Conservation (phyloP, 2,888 invertebrate species). For the Teinopalpus imperialis region DNA sequence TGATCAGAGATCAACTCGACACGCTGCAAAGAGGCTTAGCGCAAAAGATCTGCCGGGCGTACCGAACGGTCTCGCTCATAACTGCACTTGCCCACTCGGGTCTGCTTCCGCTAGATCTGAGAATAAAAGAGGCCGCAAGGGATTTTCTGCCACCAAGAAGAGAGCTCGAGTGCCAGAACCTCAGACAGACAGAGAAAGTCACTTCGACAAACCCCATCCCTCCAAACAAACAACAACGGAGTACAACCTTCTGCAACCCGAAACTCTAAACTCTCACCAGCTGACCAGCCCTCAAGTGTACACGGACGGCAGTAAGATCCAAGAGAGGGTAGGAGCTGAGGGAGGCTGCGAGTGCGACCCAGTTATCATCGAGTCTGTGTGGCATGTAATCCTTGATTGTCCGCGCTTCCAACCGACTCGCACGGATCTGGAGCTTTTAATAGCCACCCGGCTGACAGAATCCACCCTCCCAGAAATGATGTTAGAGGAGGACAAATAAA, state of each 20-base stretch:
- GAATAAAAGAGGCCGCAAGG: conserved; percentile 26
- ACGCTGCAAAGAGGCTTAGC: conserved; percentile 26
- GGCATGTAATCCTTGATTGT: too few relatives aligned
- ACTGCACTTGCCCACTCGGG: conserved; percentile 29
- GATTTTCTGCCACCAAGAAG: conserved; percentile 2
- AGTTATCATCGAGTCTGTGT: background rate
- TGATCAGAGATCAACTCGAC: conserved; percentile 15
- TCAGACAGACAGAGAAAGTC: background rate
- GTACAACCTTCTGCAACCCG: conserved; percentile 4
- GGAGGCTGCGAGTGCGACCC: background rate
- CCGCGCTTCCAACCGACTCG: too few relatives aligned
- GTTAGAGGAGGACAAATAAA: too few relatives aligned
- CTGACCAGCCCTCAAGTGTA: conserved; percentile 18
- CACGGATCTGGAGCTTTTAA: too few relatives aligned
- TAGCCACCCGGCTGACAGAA: too few relatives aligned
- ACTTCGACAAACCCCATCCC: conserved; percentile 13
- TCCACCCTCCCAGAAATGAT: too few relatives aligned
- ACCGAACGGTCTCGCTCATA: conserved; percentile 29
- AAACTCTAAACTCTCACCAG: conserved; percentile 5
- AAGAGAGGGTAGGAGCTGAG: conserved; percentile 29
- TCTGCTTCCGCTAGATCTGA: conserved; percentile 30
- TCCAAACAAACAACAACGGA: background rate
- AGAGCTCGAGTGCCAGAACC: conserved; percentile 1
- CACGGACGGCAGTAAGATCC: conserved; percentile 31
- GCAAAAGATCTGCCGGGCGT: conserved; percentile 23